Percentiles rank a stretch among this genome's conserved stretches.
Conservation (phyloP, 2,113 vertebrate species). For the Electrona antarctica region DNA sequence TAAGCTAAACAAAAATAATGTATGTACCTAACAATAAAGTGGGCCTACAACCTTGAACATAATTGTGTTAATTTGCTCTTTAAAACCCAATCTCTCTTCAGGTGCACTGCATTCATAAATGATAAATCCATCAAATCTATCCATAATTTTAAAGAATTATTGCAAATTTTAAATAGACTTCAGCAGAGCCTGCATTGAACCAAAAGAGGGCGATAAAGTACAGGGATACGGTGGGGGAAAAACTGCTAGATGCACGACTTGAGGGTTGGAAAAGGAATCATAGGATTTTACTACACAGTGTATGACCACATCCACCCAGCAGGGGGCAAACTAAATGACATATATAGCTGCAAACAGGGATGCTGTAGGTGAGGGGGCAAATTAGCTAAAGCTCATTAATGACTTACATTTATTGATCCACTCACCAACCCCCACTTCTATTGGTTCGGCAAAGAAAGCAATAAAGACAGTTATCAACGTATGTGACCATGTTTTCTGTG, state of each 20-base stretch:
- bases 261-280: too few relatives aligned
- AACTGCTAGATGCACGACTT: not conserved
- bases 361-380: not conserved
- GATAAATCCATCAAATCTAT: too few relatives aligned
- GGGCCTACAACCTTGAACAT: too few relatives aligned
- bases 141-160: too few relatives aligned
- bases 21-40: too few relatives aligned
- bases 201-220: conserved; percentile 19
- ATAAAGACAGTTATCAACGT: not conserved
- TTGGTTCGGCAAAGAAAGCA: not conserved
- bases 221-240: not conserved
- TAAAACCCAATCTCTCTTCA: not conserved
- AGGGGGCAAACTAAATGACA: conserved; percentile 20
- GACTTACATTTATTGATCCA: conserved; percentile 67
- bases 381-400: conserved; percentile 1
- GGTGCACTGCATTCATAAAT: too few relatives aligned
- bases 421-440: conserved; percentile 71
- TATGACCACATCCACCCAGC: not conserved
- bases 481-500: too few relatives aligned
- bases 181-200: not conserved
- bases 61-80: too few relatives aligned
- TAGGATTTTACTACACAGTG: too few relatives aligned
- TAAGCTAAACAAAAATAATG: too few relatives aligned
- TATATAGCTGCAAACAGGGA: not conserved
- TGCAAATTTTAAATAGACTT: too few relatives aligned